Conservation (phyloP, 2,888 invertebrate genomes). For the Clistopyga incitator region DNA sequence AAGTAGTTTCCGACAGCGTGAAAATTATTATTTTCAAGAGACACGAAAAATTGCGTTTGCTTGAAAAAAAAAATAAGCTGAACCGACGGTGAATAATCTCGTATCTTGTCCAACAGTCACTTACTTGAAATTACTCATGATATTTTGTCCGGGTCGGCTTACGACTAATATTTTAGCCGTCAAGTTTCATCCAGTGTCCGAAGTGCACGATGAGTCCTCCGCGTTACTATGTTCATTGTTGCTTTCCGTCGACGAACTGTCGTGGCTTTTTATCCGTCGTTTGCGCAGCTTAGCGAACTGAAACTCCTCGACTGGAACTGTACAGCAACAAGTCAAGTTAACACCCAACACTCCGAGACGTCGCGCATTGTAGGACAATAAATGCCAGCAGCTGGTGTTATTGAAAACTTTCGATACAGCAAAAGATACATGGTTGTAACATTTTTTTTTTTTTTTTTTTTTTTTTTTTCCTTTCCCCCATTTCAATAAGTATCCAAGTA, state of each 20-base stretch:
- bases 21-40: no score
- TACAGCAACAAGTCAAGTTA: constrained; percentile 67
- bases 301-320: constrained; percentile 84
- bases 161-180: constrained; percentile 14
- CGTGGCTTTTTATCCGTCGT: constrained; percentile 81
- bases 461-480: no score
- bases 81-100: neutral
- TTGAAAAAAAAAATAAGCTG: no score
- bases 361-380: no score
- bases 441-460: no score
- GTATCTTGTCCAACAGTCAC: constrained; percentile 16
- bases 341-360: no score
- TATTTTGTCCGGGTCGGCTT: neutral
- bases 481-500: no score
- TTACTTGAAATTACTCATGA: constrained; percentile 8
- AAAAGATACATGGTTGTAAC: no score
- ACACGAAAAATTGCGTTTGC: no score
- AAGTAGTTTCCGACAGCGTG: no score
- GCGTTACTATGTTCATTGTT: constrained; percentile 82
- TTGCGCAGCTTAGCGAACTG: constrained; percentile 83
- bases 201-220: constrained; percentile 81
- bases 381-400: no score
- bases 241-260: constrained; percentile 83
- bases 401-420: no score
- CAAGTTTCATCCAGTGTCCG: constrained; percentile 78